Percentiles rank a stretch among this genome's conserved stretches.
Evolutionary conservation across 2,797 vertebrate species (phyloP).

Genomic region (Scleropages formosus): DNA sequence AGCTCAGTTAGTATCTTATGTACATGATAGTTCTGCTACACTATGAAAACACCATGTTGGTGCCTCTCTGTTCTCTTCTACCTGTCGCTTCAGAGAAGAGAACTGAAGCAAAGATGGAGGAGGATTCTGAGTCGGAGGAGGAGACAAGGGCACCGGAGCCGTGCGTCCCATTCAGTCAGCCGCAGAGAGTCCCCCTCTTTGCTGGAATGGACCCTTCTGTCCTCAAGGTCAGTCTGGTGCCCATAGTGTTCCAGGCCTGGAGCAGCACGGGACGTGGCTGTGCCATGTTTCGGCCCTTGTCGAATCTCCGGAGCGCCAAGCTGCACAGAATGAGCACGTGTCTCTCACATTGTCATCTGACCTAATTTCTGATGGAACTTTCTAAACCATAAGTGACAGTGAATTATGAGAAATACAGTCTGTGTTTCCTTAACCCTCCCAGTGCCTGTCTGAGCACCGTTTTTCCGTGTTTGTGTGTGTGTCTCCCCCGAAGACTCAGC

Average conservation of each 20-base stretch:
- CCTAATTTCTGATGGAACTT: not conserved
- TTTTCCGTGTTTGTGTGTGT: not conserved
- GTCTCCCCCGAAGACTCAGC: conserved; percentile 68
- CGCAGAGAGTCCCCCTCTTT: conserved; percentile 72
- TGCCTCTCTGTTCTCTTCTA: not conserved
- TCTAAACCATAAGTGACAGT: not conserved
- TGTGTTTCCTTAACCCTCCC: not conserved
- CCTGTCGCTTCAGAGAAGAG: conserved; percentile 17
- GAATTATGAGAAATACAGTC: no score
- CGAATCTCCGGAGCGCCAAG: not conserved
- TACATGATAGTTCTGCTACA: no score
- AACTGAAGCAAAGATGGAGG: conserved; percentile 28
- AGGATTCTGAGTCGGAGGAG: conserved; percentile 55
- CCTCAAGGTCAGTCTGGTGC: conserved; percentile 70
- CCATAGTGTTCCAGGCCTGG: not conserved
- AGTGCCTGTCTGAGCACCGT: not conserved
- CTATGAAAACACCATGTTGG: no score
- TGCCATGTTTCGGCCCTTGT: not conserved
- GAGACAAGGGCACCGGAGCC: conserved; percentile 40
- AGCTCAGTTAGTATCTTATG: no score
- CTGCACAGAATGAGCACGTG: not conserved
- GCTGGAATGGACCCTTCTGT: conserved; percentile 74
- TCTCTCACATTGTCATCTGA: not conserved
- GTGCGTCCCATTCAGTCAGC: conserved; percentile 41
- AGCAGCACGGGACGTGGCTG: not conserved